Base-by-base conservation (phyloP, 2,888 invertebrate species). In the Coenonympha arcania region DNA sequence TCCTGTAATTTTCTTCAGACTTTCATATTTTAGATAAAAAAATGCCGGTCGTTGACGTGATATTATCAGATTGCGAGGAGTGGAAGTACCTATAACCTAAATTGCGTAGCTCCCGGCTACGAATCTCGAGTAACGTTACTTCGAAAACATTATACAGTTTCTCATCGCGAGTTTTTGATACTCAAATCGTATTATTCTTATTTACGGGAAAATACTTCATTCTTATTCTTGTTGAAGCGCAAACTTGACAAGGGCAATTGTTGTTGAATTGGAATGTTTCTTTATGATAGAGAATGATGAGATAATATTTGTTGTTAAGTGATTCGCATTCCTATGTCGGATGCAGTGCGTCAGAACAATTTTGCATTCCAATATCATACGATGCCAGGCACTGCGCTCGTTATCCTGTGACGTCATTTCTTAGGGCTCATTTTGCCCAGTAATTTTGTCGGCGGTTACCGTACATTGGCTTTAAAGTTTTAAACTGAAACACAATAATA, bases 81-180 rank as follows among this genome's bases (percentile, higher is more conserved):
- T 37, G 22, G 30, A 30, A 28, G 36, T 28, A 48, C 16, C 39
- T 39, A 39, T 49, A 49, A 43, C 42, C 19, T 30, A 49, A 49
- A 42, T 49, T 49, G 36, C 22, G 36, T 33, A 28, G 36, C 42
- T 42, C 20, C 40, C 31, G 41, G 41, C 33, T 9, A 34, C 33
- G 48, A 34, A 48, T 40, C 33, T 24, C 33, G 34, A 48, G 41
- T 41, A 41, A 6, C 33, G 33, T 22, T 24, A 24, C 16, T 24
- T 15, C 15, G 39, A 39, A 39, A 15, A 39, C 22, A 39, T 39
- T 39, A 39, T 24, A 39, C 4, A 39, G 13, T 39, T 39, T 37
- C 13, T 15, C 39, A 9, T 2, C 13, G 22, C 39, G 24, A 39
- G 9, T 39, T 39, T 37, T 39, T 39, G 39, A 24, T 39, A 39